phyloP scores from a whole-genome alignment of 2,888 invertebrate species.

The Therioaphis trifolii region DNA sequence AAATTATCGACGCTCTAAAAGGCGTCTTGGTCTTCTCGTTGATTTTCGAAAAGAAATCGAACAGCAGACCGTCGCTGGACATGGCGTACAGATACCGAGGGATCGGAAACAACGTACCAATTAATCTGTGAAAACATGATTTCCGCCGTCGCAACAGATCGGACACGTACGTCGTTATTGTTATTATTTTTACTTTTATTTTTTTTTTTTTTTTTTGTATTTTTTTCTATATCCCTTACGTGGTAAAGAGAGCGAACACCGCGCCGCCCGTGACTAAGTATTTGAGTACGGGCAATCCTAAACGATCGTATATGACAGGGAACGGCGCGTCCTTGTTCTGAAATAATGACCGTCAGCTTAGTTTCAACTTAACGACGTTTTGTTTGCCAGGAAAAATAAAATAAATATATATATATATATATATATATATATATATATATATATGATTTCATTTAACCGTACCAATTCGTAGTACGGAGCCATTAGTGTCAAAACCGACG shows the following conservation, averaged over 20 bases:
- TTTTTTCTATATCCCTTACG: conserved; percentile 66
- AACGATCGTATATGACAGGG: conserved; percentile 83
- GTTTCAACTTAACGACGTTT: not conserved
- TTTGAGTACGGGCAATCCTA: conserved; percentile 82
- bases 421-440: no score
- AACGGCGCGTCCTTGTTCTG: conserved; percentile 87
- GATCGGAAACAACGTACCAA: conserved; percentile 88
- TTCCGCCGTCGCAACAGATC: not conserved
- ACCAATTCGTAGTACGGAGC: conserved; percentile 90
- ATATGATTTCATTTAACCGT: no score
- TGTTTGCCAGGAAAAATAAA: not conserved
- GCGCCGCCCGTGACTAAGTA: conserved; percentile 94
- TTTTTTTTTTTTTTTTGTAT: no score
- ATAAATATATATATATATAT: no score
- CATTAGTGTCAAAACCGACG: conserved; percentile 93
- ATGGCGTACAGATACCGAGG: conserved; percentile 91
- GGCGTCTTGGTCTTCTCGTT: conserved; percentile 83
- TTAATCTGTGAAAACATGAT: conserved; percentile 74
- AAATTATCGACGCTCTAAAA: conserved; percentile 79
- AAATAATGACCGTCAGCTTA: not conserved
- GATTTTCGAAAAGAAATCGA: conserved; percentile 78
- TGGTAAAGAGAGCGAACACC: conserved; percentile 88
- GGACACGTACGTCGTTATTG: not conserved
- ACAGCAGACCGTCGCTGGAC: conserved; percentile 88
- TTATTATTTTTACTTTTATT: not conserved